These are phyloP conservation scores for Megaceryle alcyon DNA, from an alignment of 2,797 vertebrate species.

Conservation along the genomic window DNA sequence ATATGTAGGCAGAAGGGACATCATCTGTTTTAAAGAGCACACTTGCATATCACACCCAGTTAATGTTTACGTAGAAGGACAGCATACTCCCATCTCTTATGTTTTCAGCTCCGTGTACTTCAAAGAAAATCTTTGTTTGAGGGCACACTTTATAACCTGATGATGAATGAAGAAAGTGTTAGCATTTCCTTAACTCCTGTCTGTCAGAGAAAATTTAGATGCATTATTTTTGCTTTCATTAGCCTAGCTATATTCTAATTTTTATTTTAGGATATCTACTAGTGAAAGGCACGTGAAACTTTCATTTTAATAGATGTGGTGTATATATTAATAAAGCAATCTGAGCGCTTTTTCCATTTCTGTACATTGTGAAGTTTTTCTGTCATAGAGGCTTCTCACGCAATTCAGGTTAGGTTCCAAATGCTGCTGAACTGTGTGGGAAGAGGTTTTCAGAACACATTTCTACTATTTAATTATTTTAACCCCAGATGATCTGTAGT, in stretches of 20 bases:
- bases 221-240: slow-evolving; percentile 24
- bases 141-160: slow-evolving; percentile 63
- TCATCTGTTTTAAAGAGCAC: slow-evolving; percentile 49
- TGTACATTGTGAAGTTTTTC: not conserved
- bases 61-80: slow-evolving; percentile 68
- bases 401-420: slow-evolving; percentile 25
- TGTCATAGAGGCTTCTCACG: not conserved
- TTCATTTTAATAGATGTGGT: not conserved
- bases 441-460: slow-evolving; percentile 57
- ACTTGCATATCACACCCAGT: slow-evolving; percentile 53
- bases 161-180: slow-evolving; percentile 53
- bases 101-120: slow-evolving; percentile 42
- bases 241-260: not conserved
- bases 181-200: slow-evolving; percentile 33
- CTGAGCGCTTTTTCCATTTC: not conserved
- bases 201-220: slow-evolving; percentile 11
- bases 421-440: slow-evolving; percentile 43
- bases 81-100: slow-evolving; percentile 45
- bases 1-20: slow-evolving; percentile 42
- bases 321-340: slow-evolving; percentile 1
- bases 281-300: not conserved
- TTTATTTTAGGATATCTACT: not conserved
- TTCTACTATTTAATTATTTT: slow-evolving; percentile 67
- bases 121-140: slow-evolving; percentile 67
- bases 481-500: slow-evolving; percentile 63